A percentile compares a stretch with the other conserved stretches of the same genome.
Evolutionary conservation across 1,140 invertebrate species (phyloP).

Genomic region (Antheraea mylitta): DNA sequence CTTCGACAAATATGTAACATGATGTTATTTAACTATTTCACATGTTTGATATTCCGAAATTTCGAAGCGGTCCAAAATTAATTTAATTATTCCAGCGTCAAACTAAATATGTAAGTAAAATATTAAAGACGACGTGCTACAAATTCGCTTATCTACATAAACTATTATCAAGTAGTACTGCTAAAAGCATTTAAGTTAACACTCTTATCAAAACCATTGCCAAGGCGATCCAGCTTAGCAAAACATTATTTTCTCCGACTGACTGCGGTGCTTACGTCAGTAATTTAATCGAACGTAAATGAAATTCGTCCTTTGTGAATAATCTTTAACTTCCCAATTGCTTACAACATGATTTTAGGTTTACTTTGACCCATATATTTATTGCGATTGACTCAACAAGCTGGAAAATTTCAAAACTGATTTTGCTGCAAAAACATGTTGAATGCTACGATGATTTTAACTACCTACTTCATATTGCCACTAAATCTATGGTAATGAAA

Average conservation of each 20-base stretch:
- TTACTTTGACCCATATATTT: background rate
- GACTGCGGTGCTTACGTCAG: slow-evolving; percentile 3
- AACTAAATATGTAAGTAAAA: background rate
- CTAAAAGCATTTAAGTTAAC: slow-evolving; percentile 5
- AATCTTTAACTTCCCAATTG: too few relatives aligned
- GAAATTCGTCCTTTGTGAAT: background rate
- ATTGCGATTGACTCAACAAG: background rate
- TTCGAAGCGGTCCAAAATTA: background rate
- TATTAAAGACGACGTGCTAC: background rate
- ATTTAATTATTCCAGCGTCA: slow-evolving; percentile 1
- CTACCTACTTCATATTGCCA: too few relatives aligned
- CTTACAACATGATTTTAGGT: background rate
- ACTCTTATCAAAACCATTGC: slow-evolving; percentile 4
- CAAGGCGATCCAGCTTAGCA: background rate
- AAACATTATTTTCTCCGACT: background rate
- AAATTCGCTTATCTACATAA: slow-evolving; percentile 7
- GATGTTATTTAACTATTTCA: too few relatives aligned
- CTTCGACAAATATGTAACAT: too few relatives aligned
- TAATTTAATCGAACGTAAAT: background rate
- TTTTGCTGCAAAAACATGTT: too few relatives aligned
- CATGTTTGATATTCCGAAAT: background rate
- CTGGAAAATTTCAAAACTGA: too few relatives aligned
- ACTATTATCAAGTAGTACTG: slow-evolving; percentile 1
- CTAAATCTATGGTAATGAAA: too few relatives aligned
- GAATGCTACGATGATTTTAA: too few relatives aligned